Evolutionary conservation across 1,140 invertebrate species (phyloP), one percentile per base, ranked within the genome.

Genomic region (Leguminivora glycinivorella): DNA sequence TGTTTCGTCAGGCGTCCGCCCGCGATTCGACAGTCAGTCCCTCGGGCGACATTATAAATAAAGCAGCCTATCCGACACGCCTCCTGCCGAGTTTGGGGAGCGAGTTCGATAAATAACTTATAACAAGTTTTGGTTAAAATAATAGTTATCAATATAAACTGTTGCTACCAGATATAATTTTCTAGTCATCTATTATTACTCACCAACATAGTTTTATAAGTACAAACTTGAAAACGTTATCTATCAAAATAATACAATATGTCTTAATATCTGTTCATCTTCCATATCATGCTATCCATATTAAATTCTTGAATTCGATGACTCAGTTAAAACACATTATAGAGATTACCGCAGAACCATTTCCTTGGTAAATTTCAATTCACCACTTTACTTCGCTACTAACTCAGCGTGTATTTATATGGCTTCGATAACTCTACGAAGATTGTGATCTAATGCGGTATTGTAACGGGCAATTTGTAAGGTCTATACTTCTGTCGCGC

Each of bases 401-500:
- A 63, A 63, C 58, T 63, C 26, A 63, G 26, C n/a, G 58, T 63
- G n/a, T 63, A 63, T 63, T 63, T 63, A 63, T 34, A 63, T n/a
- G 58, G 58, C 58, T 63, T 63, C 58, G 58, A 63, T 63, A 63
- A 63, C 58, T 63, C 58, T 34, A 31, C 3, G 58, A 34, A 74
- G 74, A 78, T 79, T 82, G 74, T 82, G 76, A 77, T 75, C 75
- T 81, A 81, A 79, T 76, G 74, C 75, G 74, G 75, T 77, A 78
- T 78, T 76, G 78, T 82, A 78, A 78, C 76, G 76, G 76, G 68
- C 78, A 77, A 82, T 82, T 82, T 80, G 75, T 78, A 68, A 72
- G 72, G 75, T 63, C 25, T 63, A 10, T 60, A 22, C 68, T 73
- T 73, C 72, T 75, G 52, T 76, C 43, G 70, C 67, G 68, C 72